These are phyloP conservation scores for Stenopsyche tienmushanensis DNA, from an alignment of 1,140 invertebrate genomes.

Conservation along the genomic window DNA sequence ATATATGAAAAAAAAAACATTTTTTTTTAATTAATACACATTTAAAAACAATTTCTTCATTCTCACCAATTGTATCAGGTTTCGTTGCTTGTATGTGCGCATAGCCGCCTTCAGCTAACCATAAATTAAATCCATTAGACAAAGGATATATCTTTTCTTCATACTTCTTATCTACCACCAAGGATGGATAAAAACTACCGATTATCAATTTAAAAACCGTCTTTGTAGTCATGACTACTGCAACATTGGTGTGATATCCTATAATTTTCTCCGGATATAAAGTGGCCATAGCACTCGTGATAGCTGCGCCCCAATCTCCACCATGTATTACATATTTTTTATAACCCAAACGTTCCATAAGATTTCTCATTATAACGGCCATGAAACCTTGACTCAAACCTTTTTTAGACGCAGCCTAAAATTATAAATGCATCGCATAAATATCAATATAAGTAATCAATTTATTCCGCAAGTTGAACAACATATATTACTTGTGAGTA, in stretches of 20 bases:
- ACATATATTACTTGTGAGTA: conserved; percentile 70
- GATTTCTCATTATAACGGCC: conserved; percentile 73
- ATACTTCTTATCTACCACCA: conserved; percentile 60
- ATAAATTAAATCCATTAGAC: conserved; percentile 46
- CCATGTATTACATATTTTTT: conserved; percentile 80
- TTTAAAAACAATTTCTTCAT: not conserved
- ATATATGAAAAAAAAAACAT: conserved; percentile 37
- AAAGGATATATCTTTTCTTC: conserved; percentile 65
- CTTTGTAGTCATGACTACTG: conserved; percentile 18
- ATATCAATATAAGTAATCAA: too few relatives aligned
- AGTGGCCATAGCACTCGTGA: conserved; percentile 63
- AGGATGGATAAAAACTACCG: conserved; percentile 45
- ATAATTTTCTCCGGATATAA: conserved; percentile 71
- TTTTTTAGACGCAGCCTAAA: conserved; percentile 57
- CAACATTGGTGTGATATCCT: conserved; percentile 47
- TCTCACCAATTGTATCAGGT: conserved; percentile 75
- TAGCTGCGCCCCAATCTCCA: conserved; percentile 75
- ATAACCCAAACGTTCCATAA: conserved; percentile 79
- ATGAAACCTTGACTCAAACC: conserved; percentile 66
- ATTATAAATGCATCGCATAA: too few relatives aligned
- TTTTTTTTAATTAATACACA: not conserved
- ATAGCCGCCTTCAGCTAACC: conserved; percentile 76
- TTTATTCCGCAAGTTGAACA: too few relatives aligned
- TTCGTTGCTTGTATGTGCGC: conserved; percentile 85
- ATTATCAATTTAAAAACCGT: conserved; percentile 40